phyloP scores from a whole-genome alignment of 2,797 vertebrate genomes.

The Hypotaenidia philippensis region DNA sequence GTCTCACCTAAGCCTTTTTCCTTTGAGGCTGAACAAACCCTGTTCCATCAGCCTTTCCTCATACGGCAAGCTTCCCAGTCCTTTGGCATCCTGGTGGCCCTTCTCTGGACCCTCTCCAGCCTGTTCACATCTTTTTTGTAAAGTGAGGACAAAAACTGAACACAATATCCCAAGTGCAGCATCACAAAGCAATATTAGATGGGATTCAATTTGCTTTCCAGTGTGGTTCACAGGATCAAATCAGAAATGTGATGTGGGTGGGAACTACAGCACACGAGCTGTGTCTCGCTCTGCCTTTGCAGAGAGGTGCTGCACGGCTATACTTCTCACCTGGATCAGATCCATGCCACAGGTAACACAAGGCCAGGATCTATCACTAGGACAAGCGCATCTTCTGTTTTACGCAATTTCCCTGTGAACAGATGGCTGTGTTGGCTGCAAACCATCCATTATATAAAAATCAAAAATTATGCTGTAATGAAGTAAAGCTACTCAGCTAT shows the following conservation, averaged over 20 bases:
- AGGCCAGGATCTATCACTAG: neutral
- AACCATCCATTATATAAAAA: slow-evolving; percentile 60
- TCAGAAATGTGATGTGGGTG: neutral
- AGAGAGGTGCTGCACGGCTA: neutral
- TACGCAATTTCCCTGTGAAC: slow-evolving; percentile 39
- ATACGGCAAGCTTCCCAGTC: too few relatives aligned
- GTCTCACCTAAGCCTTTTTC: too few relatives aligned
- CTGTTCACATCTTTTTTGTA: too few relatives aligned
- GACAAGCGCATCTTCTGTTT: slow-evolving; percentile 47
- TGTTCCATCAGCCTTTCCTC: too few relatives aligned
- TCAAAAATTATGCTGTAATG: slow-evolving; percentile 41
- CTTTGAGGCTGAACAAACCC: too few relatives aligned
- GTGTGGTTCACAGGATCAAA: neutral
- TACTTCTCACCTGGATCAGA: neutral
- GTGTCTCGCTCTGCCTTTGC: neutral
- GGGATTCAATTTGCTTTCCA: neutral
- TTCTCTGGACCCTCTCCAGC: too few relatives aligned
- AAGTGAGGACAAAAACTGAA: too few relatives aligned
- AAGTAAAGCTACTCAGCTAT: slow-evolving; percentile 60
- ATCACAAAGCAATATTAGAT: rapidly evolving
- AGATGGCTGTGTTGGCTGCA: slow-evolving; percentile 59
- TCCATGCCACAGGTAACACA: neutral
- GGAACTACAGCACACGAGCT: neutral
- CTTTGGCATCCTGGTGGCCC: too few relatives aligned
- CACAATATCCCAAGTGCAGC: neutral